Conservation (phyloP, 2,113 vertebrate species). For the Electrona antarctica region DNA sequence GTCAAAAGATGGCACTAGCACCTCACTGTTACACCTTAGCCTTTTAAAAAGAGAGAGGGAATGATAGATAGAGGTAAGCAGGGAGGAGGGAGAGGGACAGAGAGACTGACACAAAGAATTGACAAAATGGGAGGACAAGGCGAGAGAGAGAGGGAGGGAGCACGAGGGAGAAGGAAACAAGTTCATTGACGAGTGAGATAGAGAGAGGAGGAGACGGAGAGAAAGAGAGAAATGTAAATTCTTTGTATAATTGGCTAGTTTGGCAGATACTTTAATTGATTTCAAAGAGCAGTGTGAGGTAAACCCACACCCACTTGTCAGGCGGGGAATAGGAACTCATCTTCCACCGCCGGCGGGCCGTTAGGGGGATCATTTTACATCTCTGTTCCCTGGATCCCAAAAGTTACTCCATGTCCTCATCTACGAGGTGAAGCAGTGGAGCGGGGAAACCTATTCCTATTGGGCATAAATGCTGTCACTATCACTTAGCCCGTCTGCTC, state of each 20-base stretch:
- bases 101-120: no score
- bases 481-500: conserved; percentile 43
- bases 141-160: conserved; percentile 1
- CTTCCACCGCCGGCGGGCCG: conserved; percentile 40
- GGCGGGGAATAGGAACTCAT: conserved; percentile 50
- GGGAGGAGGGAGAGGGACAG: no score
- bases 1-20: conserved; percentile 69
- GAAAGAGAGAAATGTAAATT: conserved; percentile 11
- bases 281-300: conserved; percentile 52
- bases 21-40: conserved; percentile 35
- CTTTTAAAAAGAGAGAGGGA: conserved; percentile 13
- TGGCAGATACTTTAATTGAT: conserved; percentile 60
- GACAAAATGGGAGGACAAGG: neutral
- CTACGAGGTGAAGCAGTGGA: conserved; percentile 46
- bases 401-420: conserved; percentile 50
- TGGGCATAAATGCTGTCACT: conserved; percentile 41
- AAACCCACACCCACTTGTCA: conserved; percentile 48
- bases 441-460: conserved; percentile 41
- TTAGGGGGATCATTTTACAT: conserved; percentile 52
- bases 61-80: neutral
- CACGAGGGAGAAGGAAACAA: neutral
- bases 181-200: neutral
- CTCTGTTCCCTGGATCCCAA: conserved; percentile 35
- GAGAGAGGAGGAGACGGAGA: neutral
- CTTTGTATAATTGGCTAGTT: conserved; percentile 45